phyloP scores from a whole-genome alignment of 1,140 invertebrate species.

The Aphidius gifuensis region DNA sequence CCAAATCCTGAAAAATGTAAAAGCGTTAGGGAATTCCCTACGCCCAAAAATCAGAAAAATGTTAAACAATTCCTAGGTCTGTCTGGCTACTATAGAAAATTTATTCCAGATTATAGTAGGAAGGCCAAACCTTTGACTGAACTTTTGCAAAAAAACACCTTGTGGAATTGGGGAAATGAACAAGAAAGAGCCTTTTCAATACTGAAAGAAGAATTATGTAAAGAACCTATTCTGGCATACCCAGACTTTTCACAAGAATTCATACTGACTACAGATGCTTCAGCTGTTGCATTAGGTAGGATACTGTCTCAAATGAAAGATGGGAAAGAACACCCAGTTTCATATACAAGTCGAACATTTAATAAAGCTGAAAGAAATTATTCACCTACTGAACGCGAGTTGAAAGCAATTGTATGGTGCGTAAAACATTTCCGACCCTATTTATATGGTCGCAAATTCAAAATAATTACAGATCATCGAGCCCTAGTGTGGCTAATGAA shows the following conservation, averaged over 20 bases:
- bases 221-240: neutral
- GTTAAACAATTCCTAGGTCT: neutral
- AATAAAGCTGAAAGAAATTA: neutral
- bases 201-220: neutral
- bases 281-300: neutral
- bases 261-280: neutral
- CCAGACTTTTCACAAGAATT: neutral
- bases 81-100: neutral
- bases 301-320: neutral
- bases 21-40: neutral
- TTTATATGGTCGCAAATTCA: no score
- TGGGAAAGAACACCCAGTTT: neutral
- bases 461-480: no score
- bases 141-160: neutral
- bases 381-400: neutral
- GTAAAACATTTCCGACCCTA: no score
- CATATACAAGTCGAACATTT: neutral
- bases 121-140: neutral
- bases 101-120: neutral
- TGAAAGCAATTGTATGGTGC: neutral
- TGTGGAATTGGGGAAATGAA: neutral
- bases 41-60: neutral
- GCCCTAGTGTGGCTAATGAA: no score
- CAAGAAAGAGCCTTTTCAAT: neutral
- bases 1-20: neutral